Evolutionary conservation across 2,113 vertebrate genomes (phyloP).

Genomic region (Caracal caracal): DNA sequence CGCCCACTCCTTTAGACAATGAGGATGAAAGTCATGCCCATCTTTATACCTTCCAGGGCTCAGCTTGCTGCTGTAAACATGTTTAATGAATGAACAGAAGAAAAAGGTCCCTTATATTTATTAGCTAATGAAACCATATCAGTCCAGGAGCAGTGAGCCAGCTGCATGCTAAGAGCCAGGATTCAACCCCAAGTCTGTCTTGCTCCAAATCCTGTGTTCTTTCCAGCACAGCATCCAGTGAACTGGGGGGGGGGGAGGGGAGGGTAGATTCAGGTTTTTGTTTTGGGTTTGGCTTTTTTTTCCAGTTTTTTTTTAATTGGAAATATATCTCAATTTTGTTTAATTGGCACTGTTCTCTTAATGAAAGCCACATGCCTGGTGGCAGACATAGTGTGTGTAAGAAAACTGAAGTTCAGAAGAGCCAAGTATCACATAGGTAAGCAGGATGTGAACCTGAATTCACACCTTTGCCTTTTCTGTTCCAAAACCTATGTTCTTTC

Average conservation of each 20-base stretch:
- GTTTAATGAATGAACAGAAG: background rate
- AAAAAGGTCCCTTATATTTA: background rate
- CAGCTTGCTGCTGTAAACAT: background rate
- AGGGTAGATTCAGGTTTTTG: background rate
- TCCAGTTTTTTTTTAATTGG: background rate
- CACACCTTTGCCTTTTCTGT: background rate
- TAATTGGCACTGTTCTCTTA: background rate
- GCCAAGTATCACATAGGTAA: background rate
- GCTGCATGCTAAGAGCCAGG: background rate
- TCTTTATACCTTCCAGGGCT: background rate
- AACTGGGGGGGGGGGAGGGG: no score
- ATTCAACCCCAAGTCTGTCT: background rate
- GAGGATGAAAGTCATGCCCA: background rate
- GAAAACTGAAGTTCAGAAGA: background rate
- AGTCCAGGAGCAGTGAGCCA: background rate
- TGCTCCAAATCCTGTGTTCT: background rate
- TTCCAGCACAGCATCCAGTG: background rate
- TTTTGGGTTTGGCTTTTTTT: background rate
- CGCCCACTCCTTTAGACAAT: background rate
- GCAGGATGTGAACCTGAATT: background rate
- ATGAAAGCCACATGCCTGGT: background rate
- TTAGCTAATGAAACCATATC: background rate
- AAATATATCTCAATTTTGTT: background rate
- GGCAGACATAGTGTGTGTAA: background rate
- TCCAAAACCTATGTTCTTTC: background rate